Evolutionary conservation across 2,797 vertebrate genomes (phyloP).

Genomic region (Sylvilagus floridanus): DNA sequence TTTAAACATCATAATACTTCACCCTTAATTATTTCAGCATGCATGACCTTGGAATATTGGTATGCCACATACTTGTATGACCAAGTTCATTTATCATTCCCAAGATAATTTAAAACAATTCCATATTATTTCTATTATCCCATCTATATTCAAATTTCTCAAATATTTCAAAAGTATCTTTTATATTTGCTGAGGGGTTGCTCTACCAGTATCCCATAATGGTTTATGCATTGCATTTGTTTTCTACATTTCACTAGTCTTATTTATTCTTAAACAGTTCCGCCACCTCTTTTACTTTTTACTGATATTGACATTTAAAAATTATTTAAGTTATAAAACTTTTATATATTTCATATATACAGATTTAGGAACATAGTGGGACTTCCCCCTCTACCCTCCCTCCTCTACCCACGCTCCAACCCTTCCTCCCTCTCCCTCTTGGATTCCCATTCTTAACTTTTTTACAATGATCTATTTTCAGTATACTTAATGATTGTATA

Average conservation of each 20-base stretch:
- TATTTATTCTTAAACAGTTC: background rate
- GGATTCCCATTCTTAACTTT: no score
- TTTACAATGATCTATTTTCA: no score
- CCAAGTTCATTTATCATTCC: background rate
- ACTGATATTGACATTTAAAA: background rate
- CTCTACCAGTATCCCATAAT: background rate
- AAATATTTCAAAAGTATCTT: background rate
- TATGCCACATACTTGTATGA: background rate
- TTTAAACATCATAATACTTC: conserved; percentile 39
- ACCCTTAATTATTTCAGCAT: background rate
- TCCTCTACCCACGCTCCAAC: no score
- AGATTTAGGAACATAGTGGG: no score
- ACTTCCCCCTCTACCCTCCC: no score
- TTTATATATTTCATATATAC: no score
- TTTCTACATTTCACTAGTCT: background rate
- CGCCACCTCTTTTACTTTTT: background rate
- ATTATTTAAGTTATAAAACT: no score
- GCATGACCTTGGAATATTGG: background rate
- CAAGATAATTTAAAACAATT: conserved; percentile 29
- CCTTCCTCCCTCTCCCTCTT: no score
- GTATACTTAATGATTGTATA: no score
- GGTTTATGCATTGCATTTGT: background rate
- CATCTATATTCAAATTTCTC: background rate
- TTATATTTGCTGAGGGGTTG: background rate
- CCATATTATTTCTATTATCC: background rate